Percentiles rank a stretch among this genome's conserved stretches.
Evolutionary conservation across 1,140 invertebrate genomes (phyloP).

Genomic region (Drosophila nebulosa): DNA sequence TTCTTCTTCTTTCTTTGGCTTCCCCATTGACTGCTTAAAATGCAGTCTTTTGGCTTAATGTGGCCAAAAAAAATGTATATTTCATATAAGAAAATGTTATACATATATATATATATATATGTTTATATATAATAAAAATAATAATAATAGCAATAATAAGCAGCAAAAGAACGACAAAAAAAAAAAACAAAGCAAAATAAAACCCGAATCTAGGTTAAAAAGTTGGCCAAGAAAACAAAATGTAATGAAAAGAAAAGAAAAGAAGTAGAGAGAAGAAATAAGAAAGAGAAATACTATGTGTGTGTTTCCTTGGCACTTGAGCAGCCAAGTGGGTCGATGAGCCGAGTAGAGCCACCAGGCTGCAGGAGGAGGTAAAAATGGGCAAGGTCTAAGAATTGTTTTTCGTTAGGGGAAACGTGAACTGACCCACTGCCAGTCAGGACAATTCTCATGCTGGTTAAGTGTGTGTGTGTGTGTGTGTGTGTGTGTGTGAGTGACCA

Average conservation of each 20-base stretch:
- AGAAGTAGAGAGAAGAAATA: not conserved
- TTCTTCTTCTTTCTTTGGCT: constrained; percentile 8
- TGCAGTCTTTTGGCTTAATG: not conserved
- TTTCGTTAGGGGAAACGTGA: not conserved
- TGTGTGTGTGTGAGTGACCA: constrained; percentile 37
- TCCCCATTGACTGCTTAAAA: not conserved
- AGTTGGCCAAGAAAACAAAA: constrained; percentile 12
- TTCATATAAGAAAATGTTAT: not conserved
- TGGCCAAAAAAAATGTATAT: not conserved
- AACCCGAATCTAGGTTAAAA: constrained; percentile 64
- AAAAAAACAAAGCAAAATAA: constrained; percentile 3
- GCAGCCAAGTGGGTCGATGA: constrained; percentile 49
- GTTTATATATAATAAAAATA: not conserved
- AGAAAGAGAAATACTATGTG: not conserved
- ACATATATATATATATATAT: not conserved
- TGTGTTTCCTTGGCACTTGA: constrained; percentile 48
- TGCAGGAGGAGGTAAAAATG: not conserved
- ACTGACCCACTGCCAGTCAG: not conserved
- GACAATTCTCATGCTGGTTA: not conserved
- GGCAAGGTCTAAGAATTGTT: not conserved
- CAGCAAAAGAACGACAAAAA: constrained; percentile 9
- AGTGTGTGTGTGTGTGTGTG: constrained; percentile 13
- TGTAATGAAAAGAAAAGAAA: not conserved
- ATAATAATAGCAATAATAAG: constrained; percentile 4
- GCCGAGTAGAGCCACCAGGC: constrained; percentile 20